Evolutionary conservation across 2,113 vertebrate genomes (phyloP).

Genomic region (Condylura cristata): DNA sequence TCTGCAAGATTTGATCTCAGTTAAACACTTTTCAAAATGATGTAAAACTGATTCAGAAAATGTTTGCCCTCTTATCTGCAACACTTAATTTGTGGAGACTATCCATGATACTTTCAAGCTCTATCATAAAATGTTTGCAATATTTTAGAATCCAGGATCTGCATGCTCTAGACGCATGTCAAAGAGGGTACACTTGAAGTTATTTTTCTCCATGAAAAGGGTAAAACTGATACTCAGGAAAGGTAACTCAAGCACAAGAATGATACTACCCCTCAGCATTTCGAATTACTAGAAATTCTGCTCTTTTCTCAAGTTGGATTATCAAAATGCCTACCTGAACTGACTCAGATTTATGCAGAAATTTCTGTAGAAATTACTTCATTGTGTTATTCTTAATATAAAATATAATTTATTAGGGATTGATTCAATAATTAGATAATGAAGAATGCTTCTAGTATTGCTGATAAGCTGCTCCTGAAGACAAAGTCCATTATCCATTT

Average conservation of each 20-base stretch:
- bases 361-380: neutral
- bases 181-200: neutral
- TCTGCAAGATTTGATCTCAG: neutral
- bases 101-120: neutral
- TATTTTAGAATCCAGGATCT: neutral
- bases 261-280: neutral
- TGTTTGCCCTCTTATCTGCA: neutral
- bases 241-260: neutral
- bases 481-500: neutral
- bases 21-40: neutral
- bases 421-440: neutral
- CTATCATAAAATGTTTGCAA: neutral
- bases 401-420: constrained; percentile 1
- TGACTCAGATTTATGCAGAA: neutral
- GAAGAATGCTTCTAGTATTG: neutral
- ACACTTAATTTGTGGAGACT: neutral
- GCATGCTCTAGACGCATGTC: neutral
- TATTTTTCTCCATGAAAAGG: neutral
- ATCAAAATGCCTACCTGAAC: constrained; percentile 34
- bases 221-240: neutral
- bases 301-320: constrained; percentile 16
- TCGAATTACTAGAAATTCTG: neutral
- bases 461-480: neutral
- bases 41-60: constrained; percentile 9
- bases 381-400: constrained; percentile 11